A percentile compares a stretch with the other conserved stretches of the same genome.
Conservation (phyloP, 2,888 invertebrate genomes). For the Melieria omissa region DNA sequence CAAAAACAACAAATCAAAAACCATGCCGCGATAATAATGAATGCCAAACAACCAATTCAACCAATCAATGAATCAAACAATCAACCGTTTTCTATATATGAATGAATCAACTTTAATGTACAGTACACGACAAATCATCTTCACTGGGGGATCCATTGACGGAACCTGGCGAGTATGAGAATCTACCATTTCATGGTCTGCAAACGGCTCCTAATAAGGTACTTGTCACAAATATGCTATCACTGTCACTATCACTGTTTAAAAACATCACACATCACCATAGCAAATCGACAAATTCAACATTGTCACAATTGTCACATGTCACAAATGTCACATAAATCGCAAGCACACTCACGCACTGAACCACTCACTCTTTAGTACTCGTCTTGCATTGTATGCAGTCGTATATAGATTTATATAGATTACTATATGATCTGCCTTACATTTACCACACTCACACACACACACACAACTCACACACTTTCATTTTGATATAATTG, state of each 20-base stretch:
- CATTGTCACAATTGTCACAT: neutral
- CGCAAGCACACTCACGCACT: neutral
- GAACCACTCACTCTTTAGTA: neutral
- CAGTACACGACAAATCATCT: conserved; percentile 68
- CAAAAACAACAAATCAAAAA: conserved; percentile 31
- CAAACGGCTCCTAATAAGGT: conserved; percentile 94
- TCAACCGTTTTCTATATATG: neutral
- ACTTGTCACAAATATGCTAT: conserved; percentile 55
- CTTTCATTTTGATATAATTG: neutral
- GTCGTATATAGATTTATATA: neutral
- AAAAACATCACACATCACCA: neutral
- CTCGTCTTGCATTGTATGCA: neutral
- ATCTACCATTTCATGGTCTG: conserved; percentile 93
- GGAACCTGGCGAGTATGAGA: conserved; percentile 92
- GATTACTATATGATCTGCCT: too few species aligned
- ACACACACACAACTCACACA: neutral
- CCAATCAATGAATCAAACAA: neutral
- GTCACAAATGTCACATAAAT: neutral
- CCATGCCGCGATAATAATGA: conserved; percentile 11
- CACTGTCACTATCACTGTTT: neutral
- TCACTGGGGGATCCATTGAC: conserved; percentile 75
- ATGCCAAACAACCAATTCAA: neutral
- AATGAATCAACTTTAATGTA: conserved; percentile 26
- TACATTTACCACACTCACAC: too few species aligned
- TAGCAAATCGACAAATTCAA: too few species aligned